These are phyloP conservation scores for Mythimna albipuncta DNA, from an alignment of 2,888 invertebrate genomes.

Conservation along the genomic window DNA sequence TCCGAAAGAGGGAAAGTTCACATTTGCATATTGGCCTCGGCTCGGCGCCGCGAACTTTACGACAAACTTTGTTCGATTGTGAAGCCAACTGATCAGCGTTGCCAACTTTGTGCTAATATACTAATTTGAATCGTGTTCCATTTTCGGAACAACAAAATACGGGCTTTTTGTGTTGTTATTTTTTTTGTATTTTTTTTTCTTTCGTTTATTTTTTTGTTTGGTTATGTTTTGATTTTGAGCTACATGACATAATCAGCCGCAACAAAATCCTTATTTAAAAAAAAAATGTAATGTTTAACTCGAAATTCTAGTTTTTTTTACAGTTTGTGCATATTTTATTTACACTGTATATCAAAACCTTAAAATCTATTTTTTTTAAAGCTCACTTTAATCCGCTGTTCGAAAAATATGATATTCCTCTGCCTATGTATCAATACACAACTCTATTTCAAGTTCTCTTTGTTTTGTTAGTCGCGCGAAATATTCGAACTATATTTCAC, in stretches of 20 bases:
- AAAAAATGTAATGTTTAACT: too few relatives aligned
- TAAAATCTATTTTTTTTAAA: background rate
- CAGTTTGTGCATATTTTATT: background rate
- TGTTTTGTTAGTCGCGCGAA: conserved; percentile 2
- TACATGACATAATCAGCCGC: background rate
- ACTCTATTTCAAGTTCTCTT: conserved; percentile 1
- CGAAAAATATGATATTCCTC: background rate
- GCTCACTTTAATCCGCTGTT: background rate
- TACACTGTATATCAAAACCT: background rate
- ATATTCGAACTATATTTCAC: conserved; percentile 8
- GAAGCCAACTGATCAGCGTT: conserved; percentile 49
- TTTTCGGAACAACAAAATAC: conserved; percentile 39
- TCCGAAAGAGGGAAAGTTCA: conserved; percentile 84
- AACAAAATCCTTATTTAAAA: too few relatives aligned
- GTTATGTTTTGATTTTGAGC: background rate
- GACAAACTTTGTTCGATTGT: conserved; percentile 69
- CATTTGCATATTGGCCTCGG: conserved; percentile 84
- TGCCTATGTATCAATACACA: conserved; percentile 1
- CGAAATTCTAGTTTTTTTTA: background rate
- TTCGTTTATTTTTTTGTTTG: too few relatives aligned
- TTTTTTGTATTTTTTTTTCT: background rate
- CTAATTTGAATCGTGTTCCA: conserved; percentile 40
- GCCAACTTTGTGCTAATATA: conserved; percentile 53
- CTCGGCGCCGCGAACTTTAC: conserved; percentile 69
- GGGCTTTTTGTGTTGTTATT: conserved; percentile 16